Conservation (phyloP, 2,113 vertebrate genomes). For the Campylomormyrus numenius region DNA sequence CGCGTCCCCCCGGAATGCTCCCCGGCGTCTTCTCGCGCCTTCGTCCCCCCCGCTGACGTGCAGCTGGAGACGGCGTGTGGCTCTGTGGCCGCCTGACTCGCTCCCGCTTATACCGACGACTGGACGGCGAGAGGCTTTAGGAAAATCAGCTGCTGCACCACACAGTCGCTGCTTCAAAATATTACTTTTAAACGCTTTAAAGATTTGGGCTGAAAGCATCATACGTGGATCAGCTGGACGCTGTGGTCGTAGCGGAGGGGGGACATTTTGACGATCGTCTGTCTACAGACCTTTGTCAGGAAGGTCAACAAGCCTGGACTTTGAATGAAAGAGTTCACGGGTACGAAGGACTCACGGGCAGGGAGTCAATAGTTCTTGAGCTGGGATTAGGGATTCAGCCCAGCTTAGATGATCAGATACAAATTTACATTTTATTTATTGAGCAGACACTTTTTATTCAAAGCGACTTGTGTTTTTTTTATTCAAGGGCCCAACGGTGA, state of each 20-base stretch:
- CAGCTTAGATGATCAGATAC: neutral
- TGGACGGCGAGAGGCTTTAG: neutral
- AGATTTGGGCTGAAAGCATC: neutral
- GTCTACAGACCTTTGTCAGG: neutral
- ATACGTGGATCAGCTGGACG: neutral
- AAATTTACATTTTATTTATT: neutral
- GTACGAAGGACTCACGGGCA: neutral
- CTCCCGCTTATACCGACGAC: neutral
- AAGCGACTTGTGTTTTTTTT: neutral
- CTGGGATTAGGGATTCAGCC: neutral
- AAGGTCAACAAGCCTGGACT: neutral
- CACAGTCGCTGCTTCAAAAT: neutral
- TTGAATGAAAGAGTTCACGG: neutral
- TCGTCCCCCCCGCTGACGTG: neutral
- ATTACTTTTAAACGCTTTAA: neutral
- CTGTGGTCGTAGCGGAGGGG: neutral
- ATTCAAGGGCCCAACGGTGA: neutral
- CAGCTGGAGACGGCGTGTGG: neutral
- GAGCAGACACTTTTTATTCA: neutral
- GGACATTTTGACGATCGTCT: neutral
- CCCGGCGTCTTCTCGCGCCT: neutral
- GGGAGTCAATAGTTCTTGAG: neutral
- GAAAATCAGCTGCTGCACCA: neutral
- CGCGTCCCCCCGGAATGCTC: no score
- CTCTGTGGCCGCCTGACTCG: neutral